A percentile compares a stretch with the other conserved stretches of the same genome.
These are phyloP conservation scores for Hipparchia semele DNA, from an alignment of 2,888 invertebrate genomes.

Conservation along the genomic window DNA sequence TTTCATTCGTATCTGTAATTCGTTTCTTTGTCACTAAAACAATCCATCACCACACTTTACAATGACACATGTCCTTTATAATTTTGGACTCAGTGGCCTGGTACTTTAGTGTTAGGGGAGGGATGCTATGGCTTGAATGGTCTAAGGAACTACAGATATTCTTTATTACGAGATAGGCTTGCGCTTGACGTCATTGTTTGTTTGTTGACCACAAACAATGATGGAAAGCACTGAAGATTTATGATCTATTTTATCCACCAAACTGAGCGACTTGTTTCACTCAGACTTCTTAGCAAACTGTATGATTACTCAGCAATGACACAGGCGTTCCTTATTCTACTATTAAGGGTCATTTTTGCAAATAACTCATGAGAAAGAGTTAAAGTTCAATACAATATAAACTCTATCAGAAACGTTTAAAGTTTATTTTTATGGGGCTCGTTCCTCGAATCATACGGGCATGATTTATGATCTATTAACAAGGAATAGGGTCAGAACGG, in stretches of 20 bases:
- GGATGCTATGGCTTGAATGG: too few species aligned
- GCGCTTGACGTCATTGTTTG: too few species aligned
- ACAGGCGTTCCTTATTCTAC: conserved; percentile 10
- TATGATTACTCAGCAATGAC: neutral
- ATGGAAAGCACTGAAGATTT: too few species aligned
- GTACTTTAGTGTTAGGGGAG: too few species aligned
- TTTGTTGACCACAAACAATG: too few species aligned
- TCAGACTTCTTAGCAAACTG: neutral
- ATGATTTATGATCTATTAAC: conserved; percentile 44
- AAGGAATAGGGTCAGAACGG: conserved; percentile 38
- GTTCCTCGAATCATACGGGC: conserved; percentile 33
- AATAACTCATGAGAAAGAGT: neutral
- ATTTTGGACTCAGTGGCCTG: neutral
- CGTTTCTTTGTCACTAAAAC: too few species aligned
- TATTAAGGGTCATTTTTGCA: conserved; percentile 22
- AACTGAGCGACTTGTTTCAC: too few species aligned
- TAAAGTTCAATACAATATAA: neutral
- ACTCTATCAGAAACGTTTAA: neutral
- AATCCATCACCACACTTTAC: too few species aligned
- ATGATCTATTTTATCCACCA: too few species aligned
- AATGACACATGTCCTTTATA: neutral
- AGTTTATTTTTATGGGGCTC: conserved; percentile 4
- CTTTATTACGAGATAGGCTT: too few species aligned
- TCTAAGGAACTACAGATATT: too few species aligned
- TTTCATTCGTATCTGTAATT: too few species aligned